Evolutionary conservation across 2,888 invertebrate species (phyloP).

Genomic region (Thereva nobilitata): DNA sequence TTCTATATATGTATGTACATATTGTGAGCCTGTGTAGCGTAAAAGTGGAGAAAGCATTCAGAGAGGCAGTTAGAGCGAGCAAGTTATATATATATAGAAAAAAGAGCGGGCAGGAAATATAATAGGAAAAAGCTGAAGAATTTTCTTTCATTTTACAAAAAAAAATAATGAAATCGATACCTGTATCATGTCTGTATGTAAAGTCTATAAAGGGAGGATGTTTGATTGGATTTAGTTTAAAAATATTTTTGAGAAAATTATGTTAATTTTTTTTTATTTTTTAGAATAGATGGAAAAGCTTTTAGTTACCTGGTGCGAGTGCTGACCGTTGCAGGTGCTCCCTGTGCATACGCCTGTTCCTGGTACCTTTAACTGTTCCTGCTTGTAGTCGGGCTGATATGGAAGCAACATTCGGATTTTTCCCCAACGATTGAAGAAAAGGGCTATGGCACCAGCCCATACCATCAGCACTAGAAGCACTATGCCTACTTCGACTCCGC

Average conservation of each 20-base stretch:
- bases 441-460: conserved; percentile 84
- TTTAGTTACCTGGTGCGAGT: conserved; percentile 58
- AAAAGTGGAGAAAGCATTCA: conserved; percentile 10
- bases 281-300: not conserved
- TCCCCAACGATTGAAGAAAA: conserved; percentile 88
- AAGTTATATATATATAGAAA: conserved; percentile 8
- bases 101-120: conserved; percentile 10
- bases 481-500: conserved; percentile 89
- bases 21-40: conserved; percentile 1
- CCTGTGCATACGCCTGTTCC: conserved; percentile 72
- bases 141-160: conserved; percentile 16
- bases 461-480: conserved; percentile 80
- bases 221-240: conserved; percentile 28
- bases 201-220: conserved; percentile 53
- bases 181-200: conserved; percentile 58
- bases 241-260: conserved; percentile 9
- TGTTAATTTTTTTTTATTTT: conserved; percentile 6
- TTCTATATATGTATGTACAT: not conserved
- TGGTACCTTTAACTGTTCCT: conserved; percentile 81
- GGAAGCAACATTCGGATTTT: conserved; percentile 89
- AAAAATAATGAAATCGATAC: conserved; percentile 45
- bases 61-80: conserved; percentile 1
- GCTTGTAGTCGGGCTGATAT: conserved; percentile 89
- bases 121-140: conserved; percentile 25
- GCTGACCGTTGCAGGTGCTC: conserved; percentile 65